Conservation (phyloP, 2,797 vertebrate genomes). For the Scarus forsteni region DNA sequence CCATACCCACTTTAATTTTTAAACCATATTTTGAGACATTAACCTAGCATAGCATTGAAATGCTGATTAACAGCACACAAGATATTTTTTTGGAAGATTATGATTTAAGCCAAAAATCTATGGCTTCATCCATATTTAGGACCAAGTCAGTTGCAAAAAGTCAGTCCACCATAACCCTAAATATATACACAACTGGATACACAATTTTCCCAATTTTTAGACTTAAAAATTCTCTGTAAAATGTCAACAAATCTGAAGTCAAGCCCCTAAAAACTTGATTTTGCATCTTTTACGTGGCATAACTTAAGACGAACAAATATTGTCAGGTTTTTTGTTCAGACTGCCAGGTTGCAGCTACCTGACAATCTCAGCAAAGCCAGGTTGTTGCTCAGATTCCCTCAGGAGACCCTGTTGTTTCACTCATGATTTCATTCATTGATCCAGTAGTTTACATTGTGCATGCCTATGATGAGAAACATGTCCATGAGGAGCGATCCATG, state of each 20-base stretch:
- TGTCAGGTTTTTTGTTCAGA: no score
- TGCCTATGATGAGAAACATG: constrained; percentile 89
- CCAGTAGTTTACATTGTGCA: constrained; percentile 90
- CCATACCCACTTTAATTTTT: no score
- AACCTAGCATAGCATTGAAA: no score
- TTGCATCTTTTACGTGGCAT: neutral
- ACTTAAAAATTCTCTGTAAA: no score
- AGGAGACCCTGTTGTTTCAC: constrained; percentile 30
- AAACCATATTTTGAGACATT: no score
- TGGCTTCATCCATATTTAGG: no score
- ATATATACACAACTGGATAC: neutral
- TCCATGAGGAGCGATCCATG: constrained; percentile 87
- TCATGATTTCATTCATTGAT: constrained; percentile 84
- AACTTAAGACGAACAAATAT: neutral
- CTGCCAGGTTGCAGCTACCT: neutral
- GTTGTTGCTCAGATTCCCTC: neutral
- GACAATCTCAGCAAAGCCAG: neutral
- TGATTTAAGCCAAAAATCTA: no score
- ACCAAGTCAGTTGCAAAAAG: no score
- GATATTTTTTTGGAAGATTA: no score
- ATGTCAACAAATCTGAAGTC: neutral
- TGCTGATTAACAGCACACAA: no score
- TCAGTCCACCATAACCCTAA: no score
- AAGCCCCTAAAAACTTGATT: neutral
- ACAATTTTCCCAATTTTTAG: no score